Percentiles rank a stretch among this genome's conserved stretches.
Evolutionary conservation across 1,140 invertebrate species (phyloP).

Genomic region (Phocides pigmalion): DNA sequence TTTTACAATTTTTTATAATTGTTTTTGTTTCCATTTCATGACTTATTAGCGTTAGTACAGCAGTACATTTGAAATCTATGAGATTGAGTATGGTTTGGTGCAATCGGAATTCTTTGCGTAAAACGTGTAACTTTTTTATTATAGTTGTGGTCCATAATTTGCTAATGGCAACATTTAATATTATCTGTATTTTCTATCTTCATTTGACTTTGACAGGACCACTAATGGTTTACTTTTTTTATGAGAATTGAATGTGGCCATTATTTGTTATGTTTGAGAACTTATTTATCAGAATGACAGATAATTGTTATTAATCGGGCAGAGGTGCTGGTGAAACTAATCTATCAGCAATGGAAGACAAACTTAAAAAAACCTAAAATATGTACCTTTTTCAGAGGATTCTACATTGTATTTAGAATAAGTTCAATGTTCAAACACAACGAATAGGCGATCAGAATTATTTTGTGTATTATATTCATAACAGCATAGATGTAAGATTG

Average conservation of each 20-base stretch:
- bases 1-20: conserved; percentile 50
- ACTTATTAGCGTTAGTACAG: conserved; percentile 35
- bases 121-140: conserved; percentile 37
- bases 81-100: conserved; percentile 59
- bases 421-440: conserved; percentile 63
- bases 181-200: conserved; percentile 2
- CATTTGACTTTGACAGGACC: conserved; percentile 19
- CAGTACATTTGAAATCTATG: conserved; percentile 52
- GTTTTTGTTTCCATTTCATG: conserved; percentile 40
- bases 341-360: neutral
- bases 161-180: neutral
- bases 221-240: conserved; percentile 32
- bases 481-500: conserved; percentile 56
- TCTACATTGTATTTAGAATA: conserved; percentile 44
- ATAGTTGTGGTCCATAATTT: conserved; percentile 28
- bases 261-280: conserved; percentile 48
- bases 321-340: conserved; percentile 44
- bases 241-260: conserved; percentile 47
- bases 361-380: conserved; percentile 8
- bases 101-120: conserved; percentile 50
- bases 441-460: conserved; percentile 53
- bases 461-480: conserved; percentile 68
- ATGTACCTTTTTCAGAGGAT: neutral
- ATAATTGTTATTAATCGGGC: conserved; percentile 44
- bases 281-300: conserved; percentile 37